Conservation (phyloP, 2,797 vertebrate species). For the Gymnocypris eckloni region DNA sequence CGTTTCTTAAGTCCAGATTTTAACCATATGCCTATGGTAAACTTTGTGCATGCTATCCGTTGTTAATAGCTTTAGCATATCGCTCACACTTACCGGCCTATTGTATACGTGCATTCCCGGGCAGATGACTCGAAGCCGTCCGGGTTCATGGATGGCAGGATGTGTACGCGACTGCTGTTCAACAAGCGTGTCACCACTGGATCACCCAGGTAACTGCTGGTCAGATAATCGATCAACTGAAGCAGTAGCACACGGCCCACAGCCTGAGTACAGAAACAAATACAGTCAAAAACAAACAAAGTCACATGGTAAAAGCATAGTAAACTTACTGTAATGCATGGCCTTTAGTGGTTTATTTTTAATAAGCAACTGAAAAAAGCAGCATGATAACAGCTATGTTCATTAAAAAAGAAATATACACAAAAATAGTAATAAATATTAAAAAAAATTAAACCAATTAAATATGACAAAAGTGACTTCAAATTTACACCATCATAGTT, state of each 20-base stretch:
- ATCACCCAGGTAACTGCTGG: conserved; percentile 79
- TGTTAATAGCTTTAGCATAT: no score
- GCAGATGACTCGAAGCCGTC: conserved; percentile 87
- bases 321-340: not conserved
- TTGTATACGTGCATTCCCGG: conserved; percentile 75
- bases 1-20: not conserved
- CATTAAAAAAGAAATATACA: no score
- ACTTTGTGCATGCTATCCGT: not conserved
- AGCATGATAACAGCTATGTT: no score
- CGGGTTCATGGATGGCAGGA: conserved; percentile 95
- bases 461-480: no score
- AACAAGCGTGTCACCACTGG: conserved; percentile 78
- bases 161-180: conserved; percentile 86
- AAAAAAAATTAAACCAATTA: no score
- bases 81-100: conserved; percentile 82
- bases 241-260: conserved; percentile 91
- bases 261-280: conserved; percentile 75
- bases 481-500: no score
- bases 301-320: no score
- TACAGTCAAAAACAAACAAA: not conserved
- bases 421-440: no score
- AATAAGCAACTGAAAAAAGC: no score
- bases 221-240: conserved; percentile 87
- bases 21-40: not conserved
- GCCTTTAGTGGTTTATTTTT: not conserved